phyloP scores from a whole-genome alignment of 2,113 vertebrate species.

The Gymnobelideus leadbeateri region DNA sequence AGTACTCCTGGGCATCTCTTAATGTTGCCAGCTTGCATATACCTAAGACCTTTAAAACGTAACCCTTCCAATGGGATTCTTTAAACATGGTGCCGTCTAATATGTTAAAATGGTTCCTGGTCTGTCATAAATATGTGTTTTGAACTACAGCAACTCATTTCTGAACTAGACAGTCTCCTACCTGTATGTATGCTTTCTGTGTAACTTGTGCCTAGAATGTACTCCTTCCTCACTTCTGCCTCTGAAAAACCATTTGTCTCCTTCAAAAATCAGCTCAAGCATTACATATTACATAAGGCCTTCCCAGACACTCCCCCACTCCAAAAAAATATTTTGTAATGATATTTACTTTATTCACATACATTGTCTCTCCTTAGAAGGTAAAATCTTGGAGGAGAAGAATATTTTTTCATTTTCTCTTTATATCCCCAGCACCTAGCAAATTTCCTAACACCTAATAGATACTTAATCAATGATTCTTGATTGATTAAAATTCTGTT shows the following conservation, averaged over 20 bases:
- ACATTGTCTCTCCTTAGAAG: background rate
- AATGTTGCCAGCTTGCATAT: background rate
- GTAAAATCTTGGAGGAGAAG: background rate
- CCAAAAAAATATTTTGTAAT: background rate
- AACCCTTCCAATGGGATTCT: background rate
- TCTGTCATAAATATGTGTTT: background rate
- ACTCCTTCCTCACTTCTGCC: background rate
- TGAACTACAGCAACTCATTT: background rate
- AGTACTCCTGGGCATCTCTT: background rate
- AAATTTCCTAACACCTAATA: background rate
- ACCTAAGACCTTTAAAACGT: background rate
- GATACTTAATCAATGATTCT: background rate
- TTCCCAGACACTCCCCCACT: background rate
- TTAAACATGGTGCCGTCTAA: background rate
- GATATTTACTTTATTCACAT: background rate
- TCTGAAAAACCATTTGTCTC: background rate
- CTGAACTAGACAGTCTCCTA: background rate
- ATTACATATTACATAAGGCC: background rate
- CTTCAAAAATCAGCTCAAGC: background rate
- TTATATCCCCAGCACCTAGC: background rate
- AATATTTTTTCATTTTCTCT: background rate
- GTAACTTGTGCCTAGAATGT: background rate
- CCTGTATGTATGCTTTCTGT: background rate
- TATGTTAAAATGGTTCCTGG: background rate
- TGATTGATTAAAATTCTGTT: background rate